Evolutionary conservation across 2,113 vertebrate genomes (phyloP).

Genomic region (Periophthalmus modestus): DNA sequence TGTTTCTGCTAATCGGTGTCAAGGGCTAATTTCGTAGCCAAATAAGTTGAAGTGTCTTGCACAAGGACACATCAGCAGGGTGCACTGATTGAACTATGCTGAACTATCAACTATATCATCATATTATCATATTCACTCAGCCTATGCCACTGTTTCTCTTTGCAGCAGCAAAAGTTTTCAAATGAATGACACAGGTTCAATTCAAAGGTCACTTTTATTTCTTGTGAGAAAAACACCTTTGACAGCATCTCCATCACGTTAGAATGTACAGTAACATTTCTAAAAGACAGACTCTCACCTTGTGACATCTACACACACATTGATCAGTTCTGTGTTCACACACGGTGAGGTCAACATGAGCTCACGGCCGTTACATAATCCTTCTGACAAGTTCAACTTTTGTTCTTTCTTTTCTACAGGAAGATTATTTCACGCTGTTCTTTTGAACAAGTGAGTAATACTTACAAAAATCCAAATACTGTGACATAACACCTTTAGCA

Average conservation of each 20-base stretch:
- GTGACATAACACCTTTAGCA: slow-evolving; percentile 57
- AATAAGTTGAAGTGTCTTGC: no score
- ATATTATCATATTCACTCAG: no score
- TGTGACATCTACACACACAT: slow-evolving; percentile 18
- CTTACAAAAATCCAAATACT: slow-evolving; percentile 49
- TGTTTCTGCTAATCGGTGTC: no score
- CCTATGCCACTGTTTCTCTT: no score
- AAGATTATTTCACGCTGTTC: slow-evolving; percentile 20
- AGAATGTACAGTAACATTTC: slow-evolving; percentile 31
- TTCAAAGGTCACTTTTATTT: slow-evolving; percentile 77
- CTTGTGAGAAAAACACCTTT: slow-evolving; percentile 47
- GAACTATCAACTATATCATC: no score
- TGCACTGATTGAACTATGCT: no score
- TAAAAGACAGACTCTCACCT: slow-evolving; percentile 27
- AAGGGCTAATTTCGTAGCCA: no score
- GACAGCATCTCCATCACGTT: slow-evolving; percentile 34
- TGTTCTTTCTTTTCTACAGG: slow-evolving; percentile 11
- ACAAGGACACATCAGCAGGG: no score
- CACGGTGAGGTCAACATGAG: slow-evolving; percentile 27
- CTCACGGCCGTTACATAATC: slow-evolving; percentile 15
- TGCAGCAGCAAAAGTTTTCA: no score
- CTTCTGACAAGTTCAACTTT: slow-evolving; percentile 13
- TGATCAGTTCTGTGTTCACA: slow-evolving; percentile 25
- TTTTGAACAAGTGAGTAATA: slow-evolving; percentile 37
- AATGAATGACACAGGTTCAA: neutral